A percentile compares a stretch with the other conserved stretches of the same genome.
Conservation (phyloP, 2,797 vertebrate species). For the Sebastes hubbsi region DNA sequence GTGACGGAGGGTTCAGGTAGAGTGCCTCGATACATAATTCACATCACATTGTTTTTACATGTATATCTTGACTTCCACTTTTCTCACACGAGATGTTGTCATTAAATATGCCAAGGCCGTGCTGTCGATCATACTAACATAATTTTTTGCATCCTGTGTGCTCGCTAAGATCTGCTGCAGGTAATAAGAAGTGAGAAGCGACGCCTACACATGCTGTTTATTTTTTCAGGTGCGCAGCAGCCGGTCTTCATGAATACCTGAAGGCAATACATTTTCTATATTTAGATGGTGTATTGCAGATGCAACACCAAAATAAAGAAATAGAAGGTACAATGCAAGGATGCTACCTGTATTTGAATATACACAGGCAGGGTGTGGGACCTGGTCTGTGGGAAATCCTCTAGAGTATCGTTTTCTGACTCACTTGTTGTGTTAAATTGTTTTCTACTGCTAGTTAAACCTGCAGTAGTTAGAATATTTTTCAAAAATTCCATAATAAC, state of each 20-base stretch:
- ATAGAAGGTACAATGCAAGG: background rate
- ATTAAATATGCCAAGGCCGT: background rate
- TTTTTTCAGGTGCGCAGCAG: background rate
- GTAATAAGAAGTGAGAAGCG: background rate
- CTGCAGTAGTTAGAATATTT: too few species aligned
- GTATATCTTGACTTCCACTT: slow-evolving; percentile 16
- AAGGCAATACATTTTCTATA: background rate
- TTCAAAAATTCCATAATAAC: too few species aligned
- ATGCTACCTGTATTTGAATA: background rate
- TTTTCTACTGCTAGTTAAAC: background rate
- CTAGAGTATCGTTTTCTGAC: background rate
- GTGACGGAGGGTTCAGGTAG: slow-evolving; percentile 26
- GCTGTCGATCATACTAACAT: background rate
- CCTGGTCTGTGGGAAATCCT: background rate
- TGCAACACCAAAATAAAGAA: background rate
- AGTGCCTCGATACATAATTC: slow-evolving; percentile 45
- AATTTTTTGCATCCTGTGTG: background rate
- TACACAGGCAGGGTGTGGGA: too few species aligned
- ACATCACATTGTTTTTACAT: slow-evolving; percentile 4
- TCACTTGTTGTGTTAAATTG: background rate
- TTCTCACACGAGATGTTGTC: slow-evolving; percentile 2
- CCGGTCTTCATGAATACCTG: background rate
- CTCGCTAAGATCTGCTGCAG: background rate
- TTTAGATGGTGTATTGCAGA: background rate
- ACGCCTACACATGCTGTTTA: background rate